Conservation (phyloP, 2,888 invertebrate species). For the Lymantria monacha region DNA sequence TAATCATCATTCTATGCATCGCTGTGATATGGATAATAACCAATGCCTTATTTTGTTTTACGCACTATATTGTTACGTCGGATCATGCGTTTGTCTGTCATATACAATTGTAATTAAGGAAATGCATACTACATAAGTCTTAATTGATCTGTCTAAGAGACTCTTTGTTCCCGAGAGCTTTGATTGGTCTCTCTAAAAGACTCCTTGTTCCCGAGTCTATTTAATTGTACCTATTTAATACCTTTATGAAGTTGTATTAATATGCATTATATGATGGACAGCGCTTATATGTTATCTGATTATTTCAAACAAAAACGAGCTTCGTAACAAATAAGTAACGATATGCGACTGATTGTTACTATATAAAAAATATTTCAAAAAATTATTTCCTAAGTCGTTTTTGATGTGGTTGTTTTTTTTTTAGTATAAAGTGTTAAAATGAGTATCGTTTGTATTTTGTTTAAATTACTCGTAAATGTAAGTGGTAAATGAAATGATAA, state of each 20-base stretch:
- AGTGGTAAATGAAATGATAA: slow-evolving; percentile 13
- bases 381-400: slow-evolving; percentile 38
- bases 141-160: too few species aligned
- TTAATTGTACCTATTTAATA: neutral
- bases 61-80: slow-evolving; percentile 27
- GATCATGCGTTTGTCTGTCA: slow-evolving; percentile 11
- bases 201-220: neutral
- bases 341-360: slow-evolving; percentile 55
- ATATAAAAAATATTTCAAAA: slow-evolving; percentile 29
- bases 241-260: too few species aligned
- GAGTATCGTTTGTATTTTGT: slow-evolving; percentile 25
- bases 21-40: slow-evolving; percentile 59
- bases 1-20: slow-evolving; percentile 29
- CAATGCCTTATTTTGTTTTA: slow-evolving; percentile 48
- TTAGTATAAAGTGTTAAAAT: slow-evolving; percentile 28
- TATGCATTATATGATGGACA: neutral
- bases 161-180: too few species aligned
- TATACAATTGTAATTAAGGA: neutral
- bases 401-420: slow-evolving; percentile 32
- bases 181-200: neutral
- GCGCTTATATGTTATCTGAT: neutral
- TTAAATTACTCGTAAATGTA: slow-evolving; percentile 32
- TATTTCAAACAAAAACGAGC: slow-evolving; percentile 40
- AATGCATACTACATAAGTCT: too few species aligned
- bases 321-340: slow-evolving; percentile 46